These are phyloP conservation scores for Daphoenositta chrysoptera DNA, from an alignment of 2,113 vertebrate genomes.

Conservation along the genomic window DNA sequence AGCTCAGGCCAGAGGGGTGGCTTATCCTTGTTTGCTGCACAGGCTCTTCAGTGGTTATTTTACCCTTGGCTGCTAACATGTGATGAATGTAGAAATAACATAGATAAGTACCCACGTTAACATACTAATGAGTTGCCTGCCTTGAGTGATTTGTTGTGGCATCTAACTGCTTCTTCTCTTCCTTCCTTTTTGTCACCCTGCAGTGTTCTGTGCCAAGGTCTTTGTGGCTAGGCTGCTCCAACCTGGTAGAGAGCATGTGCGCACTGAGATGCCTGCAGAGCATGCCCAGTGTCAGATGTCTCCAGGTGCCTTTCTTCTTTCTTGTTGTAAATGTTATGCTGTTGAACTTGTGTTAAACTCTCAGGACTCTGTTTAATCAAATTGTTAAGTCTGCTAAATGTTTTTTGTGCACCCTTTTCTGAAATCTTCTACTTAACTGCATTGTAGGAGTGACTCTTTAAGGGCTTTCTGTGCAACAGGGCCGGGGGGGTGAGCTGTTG, in stretches of 20 bases:
- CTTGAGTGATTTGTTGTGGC: slow-evolving; percentile 82
- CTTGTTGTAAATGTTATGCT: slow-evolving; percentile 87
- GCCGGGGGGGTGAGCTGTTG: slow-evolving; percentile 52
- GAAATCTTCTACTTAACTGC: slow-evolving; percentile 61
- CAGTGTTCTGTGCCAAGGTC: slow-evolving; percentile 99
- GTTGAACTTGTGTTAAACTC: slow-evolving; percentile 80
- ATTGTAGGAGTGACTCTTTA: slow-evolving; percentile 44
- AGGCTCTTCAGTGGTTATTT: slow-evolving; percentile 32
- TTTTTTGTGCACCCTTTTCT: slow-evolving; percentile 78
- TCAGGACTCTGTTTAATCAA: slow-evolving; percentile 78
- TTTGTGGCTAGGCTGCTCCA: slow-evolving; percentile 99
- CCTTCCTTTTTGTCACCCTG: slow-evolving; percentile 95
- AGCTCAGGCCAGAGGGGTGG: neutral
- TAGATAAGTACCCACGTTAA: slow-evolving; percentile 61
- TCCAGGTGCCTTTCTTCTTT: slow-evolving; percentile 97
- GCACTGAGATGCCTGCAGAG: slow-evolving; percentile 99
- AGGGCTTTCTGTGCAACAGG: slow-evolving; percentile 38
- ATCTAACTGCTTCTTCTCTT: slow-evolving; percentile 90
- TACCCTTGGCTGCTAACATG: slow-evolving; percentile 12
- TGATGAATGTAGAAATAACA: slow-evolving; percentile 30
- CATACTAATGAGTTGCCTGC: slow-evolving; percentile 79
- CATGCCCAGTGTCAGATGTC: slow-evolving; percentile 99
- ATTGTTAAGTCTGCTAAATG: slow-evolving; percentile 80
- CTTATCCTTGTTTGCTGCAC: neutral
- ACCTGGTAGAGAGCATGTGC: slow-evolving; percentile 99